A percentile compares a stretch with the other conserved stretches of the same genome.
These are phyloP conservation scores for Cyrtorhinus lividipennis DNA, from an alignment of 1,140 invertebrate genomes.

Conservation along the genomic window DNA sequence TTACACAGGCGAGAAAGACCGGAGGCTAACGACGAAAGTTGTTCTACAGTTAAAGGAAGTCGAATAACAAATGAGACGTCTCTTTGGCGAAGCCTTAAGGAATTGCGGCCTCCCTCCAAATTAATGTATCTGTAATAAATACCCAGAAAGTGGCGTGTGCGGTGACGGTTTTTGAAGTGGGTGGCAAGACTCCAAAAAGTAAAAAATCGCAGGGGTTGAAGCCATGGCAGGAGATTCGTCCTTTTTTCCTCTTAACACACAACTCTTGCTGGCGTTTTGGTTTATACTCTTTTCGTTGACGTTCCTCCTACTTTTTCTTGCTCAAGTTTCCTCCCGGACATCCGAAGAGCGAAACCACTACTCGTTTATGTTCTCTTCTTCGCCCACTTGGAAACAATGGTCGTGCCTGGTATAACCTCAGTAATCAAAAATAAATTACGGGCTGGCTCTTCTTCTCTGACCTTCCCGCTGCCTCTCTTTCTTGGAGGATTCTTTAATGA, in stretches of 20 bases:
- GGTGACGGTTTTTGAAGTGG: conserved; percentile 13
- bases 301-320: background rate
- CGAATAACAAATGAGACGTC: conserved; percentile 13
- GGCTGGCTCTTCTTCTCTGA: background rate
- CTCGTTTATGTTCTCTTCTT: background rate
- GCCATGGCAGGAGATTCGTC: background rate
- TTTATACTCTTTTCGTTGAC: too few relatives aligned
- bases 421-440: background rate
- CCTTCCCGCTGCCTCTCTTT: background rate
- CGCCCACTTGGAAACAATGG: background rate
- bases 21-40: conserved; percentile 10
- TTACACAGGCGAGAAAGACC: background rate
- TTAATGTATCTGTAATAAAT: conserved; percentile 14
- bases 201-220: background rate
- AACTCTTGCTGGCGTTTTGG: background rate
- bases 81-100: background rate
- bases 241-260: background rate
- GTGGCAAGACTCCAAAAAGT: conserved; percentile 7
- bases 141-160: background rate
- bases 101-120: conserved; percentile 10
- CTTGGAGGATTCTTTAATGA: background rate
- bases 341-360: background rate
- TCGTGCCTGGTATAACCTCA: background rate
- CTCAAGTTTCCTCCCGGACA: background rate
- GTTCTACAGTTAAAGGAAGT: background rate